Base-by-base conservation (phyloP, 2,888 invertebrate species). In the Drosophila neotestacea region DNA sequence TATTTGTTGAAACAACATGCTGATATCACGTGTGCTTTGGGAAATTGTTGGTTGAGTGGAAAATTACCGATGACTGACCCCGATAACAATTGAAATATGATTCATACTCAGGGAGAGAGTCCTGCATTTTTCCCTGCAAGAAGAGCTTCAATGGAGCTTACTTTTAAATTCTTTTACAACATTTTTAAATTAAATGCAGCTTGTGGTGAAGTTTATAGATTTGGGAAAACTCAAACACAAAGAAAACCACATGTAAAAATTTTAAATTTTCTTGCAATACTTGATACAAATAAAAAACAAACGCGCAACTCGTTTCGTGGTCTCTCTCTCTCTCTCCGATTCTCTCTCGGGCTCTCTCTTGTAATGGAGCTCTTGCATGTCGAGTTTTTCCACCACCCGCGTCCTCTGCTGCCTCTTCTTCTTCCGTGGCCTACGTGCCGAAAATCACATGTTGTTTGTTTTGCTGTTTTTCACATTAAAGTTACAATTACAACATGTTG, bases 361-460 rank as follows among this genome's bases (percentile, higher is more conserved):
- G 42, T 36, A 28, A 27, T 34, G 32, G 41, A 41, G 41, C 39
- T 51, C 63, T 67, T 64, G 54, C 51, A 62, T 56, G 48, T 47
- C 75, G 41, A 76, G 80, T 67, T 79, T 83, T 76, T 51, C 80
- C 73, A 85, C 82, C 73, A 86, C 80, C 68, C 61, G 64, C 46
- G 48, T 50, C 27, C 54, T 71, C 46, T 55, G 70, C 54, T 70
- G 63, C 69, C 22, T 62, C 65, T 22, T 22, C 22, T 22, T 22
- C 32, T 11, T 41, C 34, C 16, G 61, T 85, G 86, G 86, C 66
- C 90, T 87, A 87, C 86, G 86, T 87, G 86, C 85, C 75, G 71
- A 78, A 76, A 79, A 85, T 85, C 86, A 87, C 86, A 90, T 90
- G 85, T 75, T 82, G 82, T 86, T 88, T 86, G 72, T 79, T 89